phyloP scores from a whole-genome alignment of 1,140 invertebrate species.

The Saccostrea cuccullata region DNA sequence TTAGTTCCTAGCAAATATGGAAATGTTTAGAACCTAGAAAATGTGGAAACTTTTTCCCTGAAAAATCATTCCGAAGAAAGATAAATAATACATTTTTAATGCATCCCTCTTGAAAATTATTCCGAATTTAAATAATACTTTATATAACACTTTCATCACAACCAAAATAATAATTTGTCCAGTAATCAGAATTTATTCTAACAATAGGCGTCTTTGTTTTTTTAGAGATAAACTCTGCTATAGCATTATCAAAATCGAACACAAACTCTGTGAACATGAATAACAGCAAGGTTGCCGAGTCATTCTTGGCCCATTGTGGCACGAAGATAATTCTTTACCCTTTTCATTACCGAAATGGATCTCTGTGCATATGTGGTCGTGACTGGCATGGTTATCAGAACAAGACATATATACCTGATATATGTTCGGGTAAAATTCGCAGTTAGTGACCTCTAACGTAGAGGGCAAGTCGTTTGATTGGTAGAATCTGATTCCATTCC shows the following conservation, averaged over 20 bases:
- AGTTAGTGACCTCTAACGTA: background rate
- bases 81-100: constrained; percentile 8
- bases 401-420: background rate
- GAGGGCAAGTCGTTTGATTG: background rate
- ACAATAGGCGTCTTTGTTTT: background rate
- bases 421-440: background rate
- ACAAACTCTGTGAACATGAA: background rate
- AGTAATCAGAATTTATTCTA: constrained; percentile 7
- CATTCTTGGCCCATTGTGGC: background rate
- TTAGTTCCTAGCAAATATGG: constrained; percentile 7
- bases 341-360: background rate
- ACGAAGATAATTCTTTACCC: background rate
- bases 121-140: constrained; percentile 4
- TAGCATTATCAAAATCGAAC: constrained; percentile 1
- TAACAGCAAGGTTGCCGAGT: background rate
- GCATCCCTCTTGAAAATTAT: background rate
- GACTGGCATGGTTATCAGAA: background rate
- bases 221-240: constrained; percentile 2
- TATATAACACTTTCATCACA: too few relatives aligned
- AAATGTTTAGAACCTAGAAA: background rate
- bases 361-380: background rate
- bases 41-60: background rate
- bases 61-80: background rate
- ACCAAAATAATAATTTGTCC: background rate
- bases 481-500: background rate